These are phyloP conservation scores for Philereme transversata DNA, from an alignment of 2,888 invertebrate species.

Conservation along the genomic window DNA sequence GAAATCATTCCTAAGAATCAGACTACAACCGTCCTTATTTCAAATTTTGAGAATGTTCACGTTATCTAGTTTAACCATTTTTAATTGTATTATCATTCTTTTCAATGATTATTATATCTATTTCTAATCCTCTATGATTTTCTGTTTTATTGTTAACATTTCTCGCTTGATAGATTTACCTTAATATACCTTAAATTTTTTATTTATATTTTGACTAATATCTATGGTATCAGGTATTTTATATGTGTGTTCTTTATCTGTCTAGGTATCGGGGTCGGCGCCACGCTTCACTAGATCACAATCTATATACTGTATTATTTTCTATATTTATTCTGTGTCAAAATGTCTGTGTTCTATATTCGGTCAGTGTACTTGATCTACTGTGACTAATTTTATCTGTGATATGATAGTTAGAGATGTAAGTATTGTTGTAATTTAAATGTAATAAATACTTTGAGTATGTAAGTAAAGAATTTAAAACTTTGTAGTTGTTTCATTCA, in stretches of 20 bases:
- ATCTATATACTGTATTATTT: slow-evolving; percentile 35
- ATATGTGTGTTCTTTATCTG: slow-evolving; percentile 38
- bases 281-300: slow-evolving; percentile 29
- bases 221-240: slow-evolving; percentile 24
- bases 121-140: background rate
- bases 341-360: slow-evolving; percentile 50
- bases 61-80: too few species aligned
- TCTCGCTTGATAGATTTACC: background rate
- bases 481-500: slow-evolving; percentile 24
- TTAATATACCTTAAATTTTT: slow-evolving; percentile 10
- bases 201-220: slow-evolving; percentile 16
- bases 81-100: too few species aligned
- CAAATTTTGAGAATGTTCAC: too few species aligned
- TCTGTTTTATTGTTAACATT: slow-evolving; percentile 10
- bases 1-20: too few species aligned
- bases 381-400: slow-evolving; percentile 46
- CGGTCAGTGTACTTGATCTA: slow-evolving; percentile 38
- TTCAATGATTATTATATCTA: too few species aligned
- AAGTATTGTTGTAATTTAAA: slow-evolving; percentile 26
- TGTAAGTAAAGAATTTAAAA: slow-evolving; percentile 28
- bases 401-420: slow-evolving; percentile 41
- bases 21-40: too few species aligned
- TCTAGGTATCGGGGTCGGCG: slow-evolving; percentile 51
- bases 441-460: slow-evolving; percentile 30
- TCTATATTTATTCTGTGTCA: slow-evolving; percentile 50